Base-by-base conservation (phyloP, 2,888 invertebrate genomes). In the Salticus scenicus region DNA sequence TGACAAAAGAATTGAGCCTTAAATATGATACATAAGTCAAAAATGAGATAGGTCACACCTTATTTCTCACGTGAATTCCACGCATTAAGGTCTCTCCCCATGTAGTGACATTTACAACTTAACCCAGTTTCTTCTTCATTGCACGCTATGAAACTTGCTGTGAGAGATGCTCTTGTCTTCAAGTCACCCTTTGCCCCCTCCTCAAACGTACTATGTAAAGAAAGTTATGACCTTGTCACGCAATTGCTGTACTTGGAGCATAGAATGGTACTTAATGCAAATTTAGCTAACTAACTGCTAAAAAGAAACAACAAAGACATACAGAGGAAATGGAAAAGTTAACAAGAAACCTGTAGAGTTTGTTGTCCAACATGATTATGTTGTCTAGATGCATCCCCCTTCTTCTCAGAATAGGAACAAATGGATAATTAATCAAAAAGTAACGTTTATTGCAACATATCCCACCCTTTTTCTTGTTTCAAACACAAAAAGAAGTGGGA, bases 241-340 rank as follows among this genome's bases (percentile, higher is more conserved):
- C 20, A 57, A 24, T 4, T 4, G 24, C 24, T 5, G 12, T 57
- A 24, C 24, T 24, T 24, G 0, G 5, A 4, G 57, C 5, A 57
- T 24, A 57, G 17, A 57, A 24, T 24, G 57, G 20, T 24, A 57
- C 24, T 20, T 57, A 57, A 57, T 57, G 24, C 24, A 24, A 57
- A 57, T 4, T 57, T 57, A n/a, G 24, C 57, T 7, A 57, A 57
- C 57, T 20, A 57, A 24, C 24, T 57, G 24, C 24, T 57, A 57
- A 57, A 57, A 24, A 57, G 24, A 5, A 57, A 57, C 57, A 57
- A 57, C 57, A 57, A 57, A 57, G 57, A 57, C 12, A 57, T 24
- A 24, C 57, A 57, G 24, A 24, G 17, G 24, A 24, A 24, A 57
- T 24, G 24, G 2, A 12, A 7, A 57, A 7, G 57, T 24, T 57